Evolutionary conservation across 2,797 vertebrate species (phyloP), one percentile per base, ranked within the genome.

Genomic region (Xenops minutus): DNA sequence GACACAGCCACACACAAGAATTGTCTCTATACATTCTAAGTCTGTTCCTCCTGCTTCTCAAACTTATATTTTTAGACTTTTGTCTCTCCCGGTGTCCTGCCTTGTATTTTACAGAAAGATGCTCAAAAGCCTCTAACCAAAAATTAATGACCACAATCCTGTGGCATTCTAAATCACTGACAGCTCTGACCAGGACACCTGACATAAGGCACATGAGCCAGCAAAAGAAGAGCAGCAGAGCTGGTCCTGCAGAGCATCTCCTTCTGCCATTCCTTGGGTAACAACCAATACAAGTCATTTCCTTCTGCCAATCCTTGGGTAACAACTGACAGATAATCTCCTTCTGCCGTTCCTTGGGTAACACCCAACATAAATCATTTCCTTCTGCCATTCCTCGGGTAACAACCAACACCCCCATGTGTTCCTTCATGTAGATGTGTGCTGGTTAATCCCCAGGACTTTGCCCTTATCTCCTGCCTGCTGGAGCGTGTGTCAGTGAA

Each of bases 1-100:
- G 51, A 46, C 44, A 7, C 14, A 9, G 1, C 0, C 13, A 24
- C 7, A 2, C 9, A 19, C 12, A 12, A 10, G 32, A 68, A 67
- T 2, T 32, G 41, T 51, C 27, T n/a, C 17, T 17, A 9, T 55
- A 16, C 18, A 8, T 48, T 67, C 36, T 55, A 30, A 56, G 39
- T 27, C 29, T 64, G 51, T 61, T 37, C 76, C 71, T 88, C 49
- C 56, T 66, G 30, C 52, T 55, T 52, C 59, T 22, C 52, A 67
- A 59, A 44, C 24, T 22, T 44, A 8, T 12, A 6, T 22, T 36
- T 56, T n/a, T 23, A 34, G 27, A 67, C 20, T 75, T 55, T 23
- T 24, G 3, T 27, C 55, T 73, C 34, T 59, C 43, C 43, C 46
- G 10, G 1, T 49, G n/a, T 22, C 46, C 36, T 34, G 49, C 24